A percentile compares a stretch with the other conserved stretches of the same genome.
These are phyloP conservation scores for Junonia oenone DNA, from an alignment of 2,888 invertebrate species.

Conservation along the genomic window DNA sequence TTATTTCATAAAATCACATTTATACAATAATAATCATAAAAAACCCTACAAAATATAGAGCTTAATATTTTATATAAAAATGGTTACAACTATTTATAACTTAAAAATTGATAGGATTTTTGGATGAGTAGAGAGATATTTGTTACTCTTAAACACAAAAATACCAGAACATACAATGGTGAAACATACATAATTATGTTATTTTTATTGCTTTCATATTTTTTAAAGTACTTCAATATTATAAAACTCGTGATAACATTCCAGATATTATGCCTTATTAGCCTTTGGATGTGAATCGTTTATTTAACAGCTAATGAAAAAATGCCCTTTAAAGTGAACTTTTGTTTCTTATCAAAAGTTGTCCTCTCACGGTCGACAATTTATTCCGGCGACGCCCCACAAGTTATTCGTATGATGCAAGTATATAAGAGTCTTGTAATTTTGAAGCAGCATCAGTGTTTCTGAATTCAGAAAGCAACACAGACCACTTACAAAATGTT, in stretches of 20 bases:
- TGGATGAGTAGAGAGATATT: no score
- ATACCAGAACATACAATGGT: no score
- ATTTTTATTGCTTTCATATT: no score
- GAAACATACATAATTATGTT: no score
- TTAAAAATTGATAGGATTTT: no score
- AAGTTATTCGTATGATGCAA: conserved; percentile 33
- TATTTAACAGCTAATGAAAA: conserved; percentile 3
- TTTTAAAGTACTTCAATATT: no score
- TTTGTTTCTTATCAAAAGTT: conserved; percentile 49
- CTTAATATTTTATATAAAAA: no score
- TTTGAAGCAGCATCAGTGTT: conserved; percentile 68
- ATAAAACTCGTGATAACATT: background rate
- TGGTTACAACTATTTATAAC: no score
- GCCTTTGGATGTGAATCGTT: background rate
- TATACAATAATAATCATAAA: no score
- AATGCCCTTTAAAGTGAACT: conserved; percentile 30
- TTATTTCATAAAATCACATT: no score
- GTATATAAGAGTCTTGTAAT: conserved; percentile 58
- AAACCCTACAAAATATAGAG: no score
- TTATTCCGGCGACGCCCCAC: conserved; percentile 52
- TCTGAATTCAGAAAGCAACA: conserved; percentile 58
- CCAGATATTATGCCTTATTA: background rate
- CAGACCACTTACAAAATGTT: conserved; percentile 72
- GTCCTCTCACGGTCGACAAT: conserved; percentile 53
- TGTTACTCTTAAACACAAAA: no score